Base-by-base conservation (phyloP, 2,888 invertebrate species). In the Drosophila affinis region DNA sequence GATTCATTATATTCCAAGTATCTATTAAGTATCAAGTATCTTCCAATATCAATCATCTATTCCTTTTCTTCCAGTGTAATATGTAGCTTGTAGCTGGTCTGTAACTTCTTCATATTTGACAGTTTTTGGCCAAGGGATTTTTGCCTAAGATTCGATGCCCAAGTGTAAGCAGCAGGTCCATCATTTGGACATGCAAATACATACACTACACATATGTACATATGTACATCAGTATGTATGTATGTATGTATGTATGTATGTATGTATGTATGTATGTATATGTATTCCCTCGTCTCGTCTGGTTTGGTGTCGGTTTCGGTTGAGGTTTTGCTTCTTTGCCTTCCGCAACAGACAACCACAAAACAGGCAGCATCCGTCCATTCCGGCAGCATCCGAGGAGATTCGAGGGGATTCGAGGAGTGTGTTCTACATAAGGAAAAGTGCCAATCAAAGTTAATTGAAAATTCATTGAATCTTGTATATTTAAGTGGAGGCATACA, bases 391-490 rank as follows among this genome's bases (percentile, higher is more conserved):
- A 21, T 21, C 18, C 24, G 24, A 24, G 24, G 24, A 24, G 0
- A 24, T 24, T 0, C 24, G 24, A 24, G 24, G 24, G 0, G 24
- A 24, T 34, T 62, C 62, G 48, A 55, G 72, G 24, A 54, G 45
- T 54, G 47, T 49, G 48, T 14, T 49, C 34, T 73, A 76, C 72
- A 73, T 73, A 78, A 80, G 81, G 83, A 85, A 85, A 85, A 85
- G 88, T 85, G 84, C 78, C 84, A 85, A 85, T 85, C 84, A 85
- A 85, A 86, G 78, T 86, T 85, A 88, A 85, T 85, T 85, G 84
- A 85, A 85, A 88, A 88, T 85, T 85, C 88, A 85, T 86, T 86
- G 86, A 88, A 85, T 86, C 76, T 74, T 84, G 88, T 86, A 85
- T 84, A 87, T 84, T 84, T 87, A 82, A 85, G 86, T 75, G 79